Evolutionary conservation across 1,140 invertebrate species (phyloP), one percentile per base, ranked within the genome.

Genomic region (Diorhabda carinulata): DNA sequence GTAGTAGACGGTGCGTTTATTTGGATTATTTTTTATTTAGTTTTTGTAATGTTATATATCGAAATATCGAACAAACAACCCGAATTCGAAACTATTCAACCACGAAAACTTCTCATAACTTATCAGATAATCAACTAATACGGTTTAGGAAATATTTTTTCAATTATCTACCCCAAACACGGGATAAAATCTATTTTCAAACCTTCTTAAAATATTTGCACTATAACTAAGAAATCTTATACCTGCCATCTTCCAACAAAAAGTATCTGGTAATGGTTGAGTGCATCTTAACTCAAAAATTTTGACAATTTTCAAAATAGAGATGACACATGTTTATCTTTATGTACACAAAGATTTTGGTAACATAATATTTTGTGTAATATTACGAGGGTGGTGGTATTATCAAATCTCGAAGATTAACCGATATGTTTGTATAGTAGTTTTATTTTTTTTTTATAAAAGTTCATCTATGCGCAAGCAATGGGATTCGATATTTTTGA

Each of bases 361-460:
- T 70, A 70, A 70, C 68, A 70, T 66, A 70, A 70, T 70, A 70
- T 70, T 70, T 70, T 70, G 68, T 70, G 68, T 66, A 70, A 70
- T 70, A 70, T 70, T 64, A 65, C 43, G 43, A 63, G 43, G 58
- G 57, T 44, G 63, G 63, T 41, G 43, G 59, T 43, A 67, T 57
- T 42, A 43, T 40, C 25, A 60, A 45, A 60, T 25, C 65, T 56
- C 65, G 43, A 59, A 67, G 68, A 70, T 70, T 65, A 56, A 43
- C 44, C 57, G 68, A 70, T 70, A 70, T 70, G 68, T 70, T 70
- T 70, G 64, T 65, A 64, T 25, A 25, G 64, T 61, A 57, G 63
- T 47, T 61, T 66, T 70, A 56, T 64, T 70, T 70, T 70, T 70
- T 64, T 25, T 25, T 25, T 64, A 58, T 62, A 60, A 61, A 70